These are phyloP conservation scores for Tachypleus tridentatus DNA, from an alignment of 1,140 invertebrate genomes.

Conservation along the genomic window DNA sequence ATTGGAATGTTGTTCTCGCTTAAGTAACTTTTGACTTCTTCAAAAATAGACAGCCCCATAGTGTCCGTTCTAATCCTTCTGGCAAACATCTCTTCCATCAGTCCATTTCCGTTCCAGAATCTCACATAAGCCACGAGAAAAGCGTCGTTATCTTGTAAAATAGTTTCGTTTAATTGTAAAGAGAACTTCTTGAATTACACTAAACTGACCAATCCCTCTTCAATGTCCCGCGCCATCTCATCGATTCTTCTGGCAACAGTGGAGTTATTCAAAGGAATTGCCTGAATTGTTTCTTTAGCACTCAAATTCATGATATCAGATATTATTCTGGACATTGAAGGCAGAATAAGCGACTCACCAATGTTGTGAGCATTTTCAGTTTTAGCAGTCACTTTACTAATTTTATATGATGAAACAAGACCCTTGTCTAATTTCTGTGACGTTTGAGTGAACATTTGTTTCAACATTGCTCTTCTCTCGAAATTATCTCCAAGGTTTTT, in stretches of 20 bases:
- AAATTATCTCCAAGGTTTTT: too few species aligned
- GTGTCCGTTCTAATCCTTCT: slow-evolving; percentile 13
- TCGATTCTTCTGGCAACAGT: slow-evolving; percentile 1
- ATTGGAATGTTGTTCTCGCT: slow-evolving; percentile 25
- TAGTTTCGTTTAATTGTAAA: slow-evolving; percentile 1
- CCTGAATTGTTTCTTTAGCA: neutral
- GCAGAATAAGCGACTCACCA: too few species aligned
- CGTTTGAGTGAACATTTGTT: too few species aligned
- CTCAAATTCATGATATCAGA: neutral
- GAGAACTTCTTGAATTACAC: neutral
- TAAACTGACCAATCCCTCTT: neutral
- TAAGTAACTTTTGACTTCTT: slow-evolving; percentile 25
- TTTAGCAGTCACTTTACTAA: too few species aligned
- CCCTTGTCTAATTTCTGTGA: too few species aligned
- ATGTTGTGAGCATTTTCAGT: too few species aligned
- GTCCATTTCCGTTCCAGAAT: neutral
- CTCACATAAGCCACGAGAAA: neutral
- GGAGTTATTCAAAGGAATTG: slow-evolving; percentile 2
- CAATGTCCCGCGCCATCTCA: slow-evolving; percentile 3
- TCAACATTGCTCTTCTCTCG: too few species aligned
- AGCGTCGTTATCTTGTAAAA: neutral
- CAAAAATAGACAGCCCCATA: slow-evolving; percentile 11
- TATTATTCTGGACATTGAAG: too few species aligned
- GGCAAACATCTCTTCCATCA: slow-evolving; percentile 8
- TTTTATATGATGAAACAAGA: too few species aligned